Percentiles rank a stretch among this genome's conserved stretches.
Conservation (phyloP, 2,888 invertebrate genomes). For the Drosophila barbarae region DNA sequence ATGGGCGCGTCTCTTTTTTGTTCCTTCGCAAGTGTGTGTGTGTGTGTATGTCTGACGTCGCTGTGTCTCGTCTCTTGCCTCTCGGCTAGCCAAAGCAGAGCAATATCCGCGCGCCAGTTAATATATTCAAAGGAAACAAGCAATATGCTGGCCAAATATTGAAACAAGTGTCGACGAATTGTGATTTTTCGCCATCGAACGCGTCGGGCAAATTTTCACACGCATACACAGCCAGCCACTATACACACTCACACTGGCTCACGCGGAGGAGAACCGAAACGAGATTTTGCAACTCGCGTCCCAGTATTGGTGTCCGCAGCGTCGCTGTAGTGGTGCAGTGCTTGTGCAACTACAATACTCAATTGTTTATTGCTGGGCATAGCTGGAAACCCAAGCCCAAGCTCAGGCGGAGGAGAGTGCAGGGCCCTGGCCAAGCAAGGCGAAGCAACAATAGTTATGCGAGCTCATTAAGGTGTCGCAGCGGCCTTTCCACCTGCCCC, state of each 20-base stretch:
- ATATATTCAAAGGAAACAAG: conserved; percentile 39
- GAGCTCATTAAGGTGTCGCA: conserved; percentile 34
- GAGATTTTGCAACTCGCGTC: conserved; percentile 62
- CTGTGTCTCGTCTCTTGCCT: conserved; percentile 20
- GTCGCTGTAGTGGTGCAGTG: conserved; percentile 27
- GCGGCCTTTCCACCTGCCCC: conserved; percentile 54
- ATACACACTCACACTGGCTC: conserved; percentile 1
- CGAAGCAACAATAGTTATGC: conserved; percentile 14
- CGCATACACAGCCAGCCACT: conserved; percentile 22
- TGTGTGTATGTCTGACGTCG: conserved; percentile 21
- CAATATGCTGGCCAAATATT: conserved; percentile 45
- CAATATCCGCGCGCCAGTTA: not conserved
- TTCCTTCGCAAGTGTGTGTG: conserved; percentile 19
- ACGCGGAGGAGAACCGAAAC: conserved; percentile 45
- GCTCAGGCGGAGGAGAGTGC: conserved; percentile 22
- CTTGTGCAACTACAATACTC: conserved; percentile 60
- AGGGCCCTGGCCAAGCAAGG: conserved; percentile 24
- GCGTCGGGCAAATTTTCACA: conserved; percentile 37
- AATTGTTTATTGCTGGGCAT: conserved; percentile 44
- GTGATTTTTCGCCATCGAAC: conserved; percentile 31
- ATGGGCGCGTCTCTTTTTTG: conserved; percentile 57
- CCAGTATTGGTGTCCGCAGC: conserved; percentile 21
- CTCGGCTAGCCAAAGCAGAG: conserved; percentile 5
- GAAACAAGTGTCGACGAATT: conserved; percentile 56
- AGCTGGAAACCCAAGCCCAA: conserved; percentile 13